These are phyloP conservation scores for Rhinella marina DNA, from an alignment of 2,797 vertebrate genomes.

Conservation along the genomic window DNA sequence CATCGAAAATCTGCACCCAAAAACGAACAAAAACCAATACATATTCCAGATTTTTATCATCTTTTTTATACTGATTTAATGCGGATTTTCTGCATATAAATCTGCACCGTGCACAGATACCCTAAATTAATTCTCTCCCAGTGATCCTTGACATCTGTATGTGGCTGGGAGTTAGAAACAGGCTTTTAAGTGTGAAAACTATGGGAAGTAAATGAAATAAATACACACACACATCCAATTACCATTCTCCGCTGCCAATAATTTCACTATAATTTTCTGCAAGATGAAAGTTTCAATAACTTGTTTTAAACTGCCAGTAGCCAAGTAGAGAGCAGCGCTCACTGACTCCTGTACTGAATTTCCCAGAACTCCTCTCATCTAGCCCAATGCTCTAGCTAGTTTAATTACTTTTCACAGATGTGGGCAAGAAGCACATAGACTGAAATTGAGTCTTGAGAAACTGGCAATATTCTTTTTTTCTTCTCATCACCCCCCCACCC, in stretches of 20 bases:
- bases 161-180: not conserved
- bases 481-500: not conserved
- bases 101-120: too few species aligned
- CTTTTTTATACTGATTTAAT: too few species aligned
- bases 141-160: not conserved
- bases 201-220: conserved; percentile 13
- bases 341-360: conserved; percentile 28
- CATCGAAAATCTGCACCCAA: too few species aligned
- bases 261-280: not conserved
- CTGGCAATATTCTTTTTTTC: conserved; percentile 16
- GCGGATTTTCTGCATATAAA: too few species aligned
- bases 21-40: too few species aligned
- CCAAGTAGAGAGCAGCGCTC: conserved; percentile 31
- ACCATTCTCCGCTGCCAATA: not conserved
- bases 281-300: conserved; percentile 43
- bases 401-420: conserved; percentile 58
- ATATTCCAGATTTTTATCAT: too few species aligned
- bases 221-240: conserved; percentile 9
- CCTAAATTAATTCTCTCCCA: too few species aligned
- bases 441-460: conserved; percentile 55
- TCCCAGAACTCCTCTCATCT: conserved; percentile 40
- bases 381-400: conserved; percentile 30
- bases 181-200: not conserved
- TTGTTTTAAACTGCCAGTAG: conserved; percentile 44
- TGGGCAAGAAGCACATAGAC: conserved; percentile 53